A percentile compares a stretch with the other conserved stretches of the same genome.
Evolutionary conservation across 1,140 invertebrate genomes (phyloP).

Genomic region (Formica selysi): DNA sequence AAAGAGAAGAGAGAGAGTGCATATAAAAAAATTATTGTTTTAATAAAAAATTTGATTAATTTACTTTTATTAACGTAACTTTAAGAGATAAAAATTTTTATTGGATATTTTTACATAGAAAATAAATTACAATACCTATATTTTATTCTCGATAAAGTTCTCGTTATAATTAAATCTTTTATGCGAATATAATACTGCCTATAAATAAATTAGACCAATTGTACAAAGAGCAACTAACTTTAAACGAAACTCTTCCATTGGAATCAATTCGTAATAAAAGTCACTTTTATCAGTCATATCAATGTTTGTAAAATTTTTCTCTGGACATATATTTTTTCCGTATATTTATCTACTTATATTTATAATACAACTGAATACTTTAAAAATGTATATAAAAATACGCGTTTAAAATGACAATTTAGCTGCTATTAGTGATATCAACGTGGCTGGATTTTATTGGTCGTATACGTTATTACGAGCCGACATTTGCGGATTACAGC

Average conservation of each 20-base stretch:
- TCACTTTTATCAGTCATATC: background rate
- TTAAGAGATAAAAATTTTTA: background rate
- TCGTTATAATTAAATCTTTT: background rate
- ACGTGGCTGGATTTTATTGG: slow-evolving; percentile 20
- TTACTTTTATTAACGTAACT: background rate
- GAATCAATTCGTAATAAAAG: background rate
- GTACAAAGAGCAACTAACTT: background rate
- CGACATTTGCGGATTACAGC: slow-evolving; percentile 29
- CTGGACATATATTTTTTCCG: background rate
- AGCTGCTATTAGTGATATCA: background rate
- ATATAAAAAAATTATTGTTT: background rate
- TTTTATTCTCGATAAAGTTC: background rate
- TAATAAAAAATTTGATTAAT: background rate
- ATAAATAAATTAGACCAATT: background rate
- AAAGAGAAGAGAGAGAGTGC: too few species aligned
- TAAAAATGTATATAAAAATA: background rate
- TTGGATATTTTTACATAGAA: background rate
- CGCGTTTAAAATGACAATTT: background rate
- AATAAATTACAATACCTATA: background rate
- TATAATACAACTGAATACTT: background rate
- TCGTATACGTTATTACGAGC: slow-evolving; percentile 22
- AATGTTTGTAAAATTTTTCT: background rate
- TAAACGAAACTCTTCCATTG: background rate
- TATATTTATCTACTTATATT: background rate
- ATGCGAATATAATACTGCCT: background rate